Conservation (phyloP, 2,797 vertebrate species). For the Hydrolagus colliei region DNA sequence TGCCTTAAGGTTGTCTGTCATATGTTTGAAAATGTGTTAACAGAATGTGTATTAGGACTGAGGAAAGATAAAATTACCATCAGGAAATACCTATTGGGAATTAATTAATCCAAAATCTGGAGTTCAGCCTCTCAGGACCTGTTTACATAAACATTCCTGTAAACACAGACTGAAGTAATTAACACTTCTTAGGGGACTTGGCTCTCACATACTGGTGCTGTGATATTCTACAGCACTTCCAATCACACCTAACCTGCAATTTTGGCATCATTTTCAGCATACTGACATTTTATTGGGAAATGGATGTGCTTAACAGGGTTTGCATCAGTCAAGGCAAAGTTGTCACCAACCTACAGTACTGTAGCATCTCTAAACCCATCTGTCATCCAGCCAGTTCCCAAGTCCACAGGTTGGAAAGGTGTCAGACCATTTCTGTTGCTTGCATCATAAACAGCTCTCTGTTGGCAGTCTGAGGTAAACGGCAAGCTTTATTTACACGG, state of each 20-base stretch:
- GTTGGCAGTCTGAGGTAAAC: background rate
- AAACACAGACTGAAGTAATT: conserved; percentile 42
- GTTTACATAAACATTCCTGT: conserved; percentile 41
- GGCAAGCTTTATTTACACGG: conserved; percentile 18
- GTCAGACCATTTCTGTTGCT: conserved; percentile 35
- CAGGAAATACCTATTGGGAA: conserved; percentile 34
- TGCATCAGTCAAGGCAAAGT: conserved; percentile 29
- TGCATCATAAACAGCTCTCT: conserved; percentile 29
- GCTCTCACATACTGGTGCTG: conserved; percentile 28
- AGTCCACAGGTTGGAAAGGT: conserved; percentile 53
- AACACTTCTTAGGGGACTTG: conserved; percentile 34
- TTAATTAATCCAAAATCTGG: conserved; percentile 28
- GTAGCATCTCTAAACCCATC: conserved; percentile 37
- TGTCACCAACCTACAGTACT: conserved; percentile 23
- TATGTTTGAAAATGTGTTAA: conserved; percentile 18
- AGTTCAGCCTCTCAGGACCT: conserved; percentile 32
- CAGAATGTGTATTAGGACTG: conserved; percentile 18
- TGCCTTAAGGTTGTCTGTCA: background rate
- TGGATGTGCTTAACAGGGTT: conserved; percentile 27
- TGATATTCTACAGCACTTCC: conserved; percentile 34
- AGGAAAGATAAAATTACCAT: conserved; percentile 17
- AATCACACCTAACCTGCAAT: conserved; percentile 32
- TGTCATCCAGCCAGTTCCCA: conserved; percentile 59
- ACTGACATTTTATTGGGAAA: conserved; percentile 32
- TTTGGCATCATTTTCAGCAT: conserved; percentile 34